These are phyloP conservation scores for Octomys mimax DNA, from an alignment of 2,797 vertebrate genomes.

Conservation along the genomic window DNA sequence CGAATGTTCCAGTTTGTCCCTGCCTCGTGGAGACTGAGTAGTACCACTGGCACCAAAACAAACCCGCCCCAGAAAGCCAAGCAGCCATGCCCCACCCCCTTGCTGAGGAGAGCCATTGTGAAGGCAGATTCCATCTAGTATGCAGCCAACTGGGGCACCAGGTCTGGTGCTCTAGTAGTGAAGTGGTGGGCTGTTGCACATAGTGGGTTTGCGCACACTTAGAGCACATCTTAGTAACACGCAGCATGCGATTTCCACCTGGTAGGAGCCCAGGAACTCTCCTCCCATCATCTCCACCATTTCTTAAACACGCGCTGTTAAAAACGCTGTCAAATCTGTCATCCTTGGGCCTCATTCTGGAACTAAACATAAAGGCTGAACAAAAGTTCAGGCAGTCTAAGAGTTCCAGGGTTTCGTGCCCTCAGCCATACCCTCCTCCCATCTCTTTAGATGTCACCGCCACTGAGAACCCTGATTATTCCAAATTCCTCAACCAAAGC, in stretches of 20 bases:
- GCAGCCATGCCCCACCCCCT: neutral
- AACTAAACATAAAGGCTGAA: neutral
- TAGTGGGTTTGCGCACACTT: neutral
- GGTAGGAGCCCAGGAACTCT: neutral
- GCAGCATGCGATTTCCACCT: neutral
- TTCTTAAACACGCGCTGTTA: neutral
- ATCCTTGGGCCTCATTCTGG: neutral
- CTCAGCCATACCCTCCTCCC: neutral
- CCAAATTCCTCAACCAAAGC: neutral
- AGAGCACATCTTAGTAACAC: neutral
- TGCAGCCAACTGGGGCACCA: neutral
- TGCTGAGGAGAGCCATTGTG: neutral
- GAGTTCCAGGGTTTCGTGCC: neutral
- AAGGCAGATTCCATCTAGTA: neutral
- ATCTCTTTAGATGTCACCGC: neutral
- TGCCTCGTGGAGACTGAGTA: neutral
- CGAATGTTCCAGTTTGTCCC: neutral
- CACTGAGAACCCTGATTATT: neutral
- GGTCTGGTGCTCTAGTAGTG: neutral
- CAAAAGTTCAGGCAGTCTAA: neutral
- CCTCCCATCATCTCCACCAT: neutral
- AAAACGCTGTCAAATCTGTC: neutral
- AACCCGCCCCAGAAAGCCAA: neutral
- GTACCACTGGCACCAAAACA: neutral
- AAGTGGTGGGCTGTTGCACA: neutral